Evolutionary conservation across 1,140 invertebrate genomes (phyloP).

Genomic region (Listronotus bonariensis): DNA sequence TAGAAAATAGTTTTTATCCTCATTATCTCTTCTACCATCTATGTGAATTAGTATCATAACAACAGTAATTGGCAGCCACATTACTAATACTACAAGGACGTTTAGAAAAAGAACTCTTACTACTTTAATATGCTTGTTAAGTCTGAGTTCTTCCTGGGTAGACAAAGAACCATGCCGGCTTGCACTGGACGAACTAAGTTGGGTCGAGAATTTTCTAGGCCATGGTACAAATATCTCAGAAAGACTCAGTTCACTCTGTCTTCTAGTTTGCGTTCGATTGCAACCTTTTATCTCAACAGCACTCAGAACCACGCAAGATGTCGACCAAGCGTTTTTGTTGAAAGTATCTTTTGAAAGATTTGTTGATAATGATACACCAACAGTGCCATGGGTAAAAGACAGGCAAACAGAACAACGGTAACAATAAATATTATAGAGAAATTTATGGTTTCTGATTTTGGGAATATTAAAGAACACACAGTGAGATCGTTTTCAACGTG

Average conservation of each 20-base stretch:
- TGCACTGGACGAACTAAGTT: constrained; percentile 31
- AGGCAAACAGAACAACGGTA: constrained; percentile 59
- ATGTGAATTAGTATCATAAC: constrained; percentile 63
- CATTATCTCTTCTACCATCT: constrained; percentile 60
- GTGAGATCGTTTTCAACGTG: constrained; percentile 36
- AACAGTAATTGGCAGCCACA: constrained; percentile 66
- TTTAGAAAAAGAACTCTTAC: constrained; percentile 63
- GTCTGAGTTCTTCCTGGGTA: constrained; percentile 60
- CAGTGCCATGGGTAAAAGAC: constrained; percentile 62
- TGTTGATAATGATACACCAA: constrained; percentile 63
- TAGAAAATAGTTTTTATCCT: constrained; percentile 60
- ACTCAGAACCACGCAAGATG: constrained; percentile 58
- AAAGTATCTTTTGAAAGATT: constrained; percentile 63
- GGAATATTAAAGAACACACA: constrained; percentile 65
- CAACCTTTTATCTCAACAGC: constrained; percentile 40
- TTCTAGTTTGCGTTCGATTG: constrained; percentile 44
- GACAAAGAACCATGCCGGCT: constrained; percentile 58
- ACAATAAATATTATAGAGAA: constrained; percentile 63
- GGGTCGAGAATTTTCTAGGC: constrained; percentile 57
- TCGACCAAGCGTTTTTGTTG: constrained; percentile 61
- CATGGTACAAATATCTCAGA: constrained; percentile 59
- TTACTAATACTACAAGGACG: constrained; percentile 62
- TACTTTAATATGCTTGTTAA: constrained; percentile 63
- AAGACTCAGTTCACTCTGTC: constrained; percentile 60
- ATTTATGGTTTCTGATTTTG: constrained; percentile 57